Base-by-base conservation (phyloP, 2,797 vertebrate genomes). In the Danio tinwini region DNA sequence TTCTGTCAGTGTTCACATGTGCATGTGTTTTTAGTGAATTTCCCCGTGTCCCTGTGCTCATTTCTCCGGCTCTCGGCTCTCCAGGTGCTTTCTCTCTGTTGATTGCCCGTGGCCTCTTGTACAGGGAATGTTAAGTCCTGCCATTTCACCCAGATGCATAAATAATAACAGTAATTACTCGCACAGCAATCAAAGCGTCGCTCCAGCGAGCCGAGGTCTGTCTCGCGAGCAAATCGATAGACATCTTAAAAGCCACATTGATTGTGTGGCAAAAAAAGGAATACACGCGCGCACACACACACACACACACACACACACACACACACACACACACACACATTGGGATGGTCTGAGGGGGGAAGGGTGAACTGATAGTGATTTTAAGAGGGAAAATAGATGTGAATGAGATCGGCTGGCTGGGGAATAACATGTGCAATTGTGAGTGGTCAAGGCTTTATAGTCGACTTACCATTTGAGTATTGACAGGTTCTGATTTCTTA, bases 161-260 rank as follows among this genome's bases (percentile, higher is more conserved):
- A 95, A 95, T 95, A 95, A 95, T 95, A 94, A 95, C 93, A 93
- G 93, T 94, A 95, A 94, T 95, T 95, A 95, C 94, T 93, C 90
- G 92, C 90, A 91, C 92, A 92, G 93, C 94, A 94, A 95, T 94
- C 93, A 94, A 95, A 95, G 93, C 93, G 92, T 94, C 93, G 93
- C 93, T 93, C 92, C 90, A 84, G 91, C 89, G 88, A 71, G 89
- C 84, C 90, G 87, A 90, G 91, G 91, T 90, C 93, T 93, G 93
- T 95, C 93, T 93, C 89, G 88, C 92, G 93, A 93, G 91, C 93
- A 93, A 94, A 95, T 94, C 93, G 93, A 95, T 95, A 93, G 92
- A 93, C 93, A 94, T 94, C 92, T 94, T 94, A 94, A 94, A 94
- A 94, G 93, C 92, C 92, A 92, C 93, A 95, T 95, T 95, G 94